These are phyloP conservation scores for Stegastes partitus DNA, from an alignment of 2,113 vertebrate species.

Conservation along the genomic window DNA sequence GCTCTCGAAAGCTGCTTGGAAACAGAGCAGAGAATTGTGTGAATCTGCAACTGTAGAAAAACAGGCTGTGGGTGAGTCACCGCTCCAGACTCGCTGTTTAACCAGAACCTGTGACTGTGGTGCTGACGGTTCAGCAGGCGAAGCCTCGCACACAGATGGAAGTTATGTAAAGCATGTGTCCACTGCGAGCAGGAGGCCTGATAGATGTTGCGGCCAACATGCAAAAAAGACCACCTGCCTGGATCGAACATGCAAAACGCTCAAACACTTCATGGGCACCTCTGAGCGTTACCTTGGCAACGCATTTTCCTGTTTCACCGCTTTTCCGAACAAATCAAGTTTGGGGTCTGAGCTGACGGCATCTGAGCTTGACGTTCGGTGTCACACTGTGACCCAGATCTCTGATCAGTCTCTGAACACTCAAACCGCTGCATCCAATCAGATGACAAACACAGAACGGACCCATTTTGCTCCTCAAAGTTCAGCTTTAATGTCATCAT, in stretches of 20 bases:
- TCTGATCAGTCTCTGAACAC: slow-evolving; percentile 20
- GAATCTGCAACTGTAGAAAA: slow-evolving; percentile 26
- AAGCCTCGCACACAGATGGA: slow-evolving; percentile 42
- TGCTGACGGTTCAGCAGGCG: slow-evolving; percentile 8
- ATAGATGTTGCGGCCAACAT: slow-evolving; percentile 23
- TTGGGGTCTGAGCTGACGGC: background rate
- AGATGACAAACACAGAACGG: background rate
- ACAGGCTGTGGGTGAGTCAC: slow-evolving; percentile 60
- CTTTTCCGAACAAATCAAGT: slow-evolving; percentile 4
- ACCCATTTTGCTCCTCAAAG: slow-evolving; percentile 30
- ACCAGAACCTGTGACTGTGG: slow-evolving; percentile 45
- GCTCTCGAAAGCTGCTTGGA: slow-evolving; percentile 6
- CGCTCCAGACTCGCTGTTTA: slow-evolving; percentile 34
- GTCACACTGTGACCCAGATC: slow-evolving; percentile 45
- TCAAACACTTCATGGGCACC: slow-evolving; percentile 14
- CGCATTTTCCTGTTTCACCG: slow-evolving; percentile 4
- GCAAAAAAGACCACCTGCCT: slow-evolving; percentile 62
- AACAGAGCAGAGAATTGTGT: slow-evolving; percentile 23
- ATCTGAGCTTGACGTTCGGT: background rate
- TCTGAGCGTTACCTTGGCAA: slow-evolving; percentile 63
- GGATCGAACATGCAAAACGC: slow-evolving; percentile 22
- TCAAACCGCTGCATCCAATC: slow-evolving; percentile 1
- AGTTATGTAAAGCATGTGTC: slow-evolving; percentile 42
- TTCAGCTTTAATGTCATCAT: slow-evolving; percentile 43
- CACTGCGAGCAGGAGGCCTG: slow-evolving; percentile 5